Percentiles rank a stretch among this genome's conserved stretches.
phyloP scores from a whole-genome alignment of 2,113 vertebrate species.

The Cygnus atratus region DNA sequence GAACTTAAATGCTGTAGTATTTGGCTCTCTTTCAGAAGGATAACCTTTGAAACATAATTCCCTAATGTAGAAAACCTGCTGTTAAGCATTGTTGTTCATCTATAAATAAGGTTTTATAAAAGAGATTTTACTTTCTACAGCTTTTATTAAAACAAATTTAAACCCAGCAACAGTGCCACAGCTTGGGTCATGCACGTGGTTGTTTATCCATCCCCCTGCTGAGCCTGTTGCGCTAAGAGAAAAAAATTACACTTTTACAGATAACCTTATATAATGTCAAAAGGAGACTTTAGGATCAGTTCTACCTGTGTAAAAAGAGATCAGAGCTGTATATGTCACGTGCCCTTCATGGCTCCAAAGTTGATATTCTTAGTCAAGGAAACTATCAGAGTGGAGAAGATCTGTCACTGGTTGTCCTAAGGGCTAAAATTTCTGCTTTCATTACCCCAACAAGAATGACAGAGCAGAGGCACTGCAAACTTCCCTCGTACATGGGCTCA shows the following conservation, averaged over 20 bases:
- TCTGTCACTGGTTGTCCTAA: background rate
- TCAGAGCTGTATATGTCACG: background rate
- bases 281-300: background rate
- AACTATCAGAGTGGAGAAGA: background rate
- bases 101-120: constrained; percentile 17
- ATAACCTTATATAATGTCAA: background rate
- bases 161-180: background rate
- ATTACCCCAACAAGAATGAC: background rate
- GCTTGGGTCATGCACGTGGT: background rate
- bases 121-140: constrained; percentile 19
- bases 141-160: background rate
- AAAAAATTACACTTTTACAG: background rate
- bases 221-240: background rate
- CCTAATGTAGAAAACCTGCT: constrained; percentile 1
- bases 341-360: background rate
- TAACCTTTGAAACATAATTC: constrained; percentile 51
- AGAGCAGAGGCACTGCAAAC: background rate
- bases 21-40: constrained; percentile 32
- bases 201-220: background rate
- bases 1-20: constrained; percentile 2
- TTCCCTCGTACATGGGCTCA: background rate
- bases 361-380: background rate
- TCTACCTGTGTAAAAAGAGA: background rate
- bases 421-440: background rate
- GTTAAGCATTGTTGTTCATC: constrained; percentile 24